These are phyloP conservation scores for Diabrotica virgifera DNA, from an alignment of 1,140 invertebrate genomes.

Conservation along the genomic window DNA sequence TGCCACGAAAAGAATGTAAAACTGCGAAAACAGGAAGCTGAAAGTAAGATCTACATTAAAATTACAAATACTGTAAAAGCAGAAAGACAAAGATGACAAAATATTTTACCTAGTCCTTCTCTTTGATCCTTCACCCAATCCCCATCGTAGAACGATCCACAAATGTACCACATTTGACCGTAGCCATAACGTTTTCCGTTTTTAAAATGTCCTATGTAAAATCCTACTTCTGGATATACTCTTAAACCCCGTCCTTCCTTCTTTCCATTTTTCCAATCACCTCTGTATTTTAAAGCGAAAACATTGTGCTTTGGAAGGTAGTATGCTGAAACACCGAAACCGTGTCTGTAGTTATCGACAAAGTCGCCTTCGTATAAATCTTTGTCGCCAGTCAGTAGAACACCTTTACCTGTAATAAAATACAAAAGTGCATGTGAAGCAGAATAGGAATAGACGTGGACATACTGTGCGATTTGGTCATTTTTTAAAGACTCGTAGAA, in stretches of 20 bases:
- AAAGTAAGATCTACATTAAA: too few relatives aligned
- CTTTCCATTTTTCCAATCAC: conserved; percentile 54
- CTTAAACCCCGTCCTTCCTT: conserved; percentile 55
- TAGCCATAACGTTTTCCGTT: conserved; percentile 59
- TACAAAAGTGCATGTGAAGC: background rate
- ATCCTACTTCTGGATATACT: conserved; percentile 56
- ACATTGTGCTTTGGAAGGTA: conserved; percentile 45
- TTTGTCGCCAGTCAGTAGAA: conserved; percentile 27
- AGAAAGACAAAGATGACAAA: too few relatives aligned
- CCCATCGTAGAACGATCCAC: conserved; percentile 58
- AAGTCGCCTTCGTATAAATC: conserved; percentile 48
- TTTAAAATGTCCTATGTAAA: conserved; percentile 63
- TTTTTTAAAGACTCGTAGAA: too few relatives aligned
- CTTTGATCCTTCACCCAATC: conserved; percentile 50
- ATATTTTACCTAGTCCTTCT: conserved; percentile 40
- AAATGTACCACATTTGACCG: conserved; percentile 59
- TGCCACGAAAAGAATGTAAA: too few relatives aligned
- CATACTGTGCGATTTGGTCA: too few relatives aligned
- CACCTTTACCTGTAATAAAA: conserved; percentile 36
- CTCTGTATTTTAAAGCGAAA: conserved; percentile 50
- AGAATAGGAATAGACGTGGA: too few relatives aligned
- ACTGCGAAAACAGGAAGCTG: too few relatives aligned
- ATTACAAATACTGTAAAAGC: too few relatives aligned
- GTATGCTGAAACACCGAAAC: conserved; percentile 51
- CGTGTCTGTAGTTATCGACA: conserved; percentile 43